These are phyloP conservation scores for Synchiropus splendidus DNA, from an alignment of 2,113 vertebrate genomes.

Conservation along the genomic window DNA sequence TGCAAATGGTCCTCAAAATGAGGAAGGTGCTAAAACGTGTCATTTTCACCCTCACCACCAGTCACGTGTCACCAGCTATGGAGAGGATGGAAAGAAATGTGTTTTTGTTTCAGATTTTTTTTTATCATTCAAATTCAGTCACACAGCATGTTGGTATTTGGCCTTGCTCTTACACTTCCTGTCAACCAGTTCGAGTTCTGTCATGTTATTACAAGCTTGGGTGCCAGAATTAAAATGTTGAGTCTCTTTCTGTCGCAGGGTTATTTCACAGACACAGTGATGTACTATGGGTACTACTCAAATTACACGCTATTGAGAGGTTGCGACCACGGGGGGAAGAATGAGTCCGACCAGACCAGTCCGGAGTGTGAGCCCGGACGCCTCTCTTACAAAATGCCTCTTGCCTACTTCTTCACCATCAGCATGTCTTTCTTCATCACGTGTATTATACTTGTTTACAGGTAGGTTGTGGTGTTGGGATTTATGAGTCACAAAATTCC, in stretches of 20 bases:
- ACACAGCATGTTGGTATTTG: no score
- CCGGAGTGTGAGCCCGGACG: background rate
- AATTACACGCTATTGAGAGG: constrained; percentile 63
- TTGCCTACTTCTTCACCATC: constrained; percentile 81
- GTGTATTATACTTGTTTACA: constrained; percentile 82
- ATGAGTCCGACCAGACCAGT: fast-evolving
- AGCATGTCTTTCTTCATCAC: constrained; percentile 75
- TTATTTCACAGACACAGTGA: constrained; percentile 71
- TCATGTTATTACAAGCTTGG: background rate
- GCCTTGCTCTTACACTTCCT: no score
- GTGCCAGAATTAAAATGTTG: background rate
- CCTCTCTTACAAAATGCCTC: constrained; percentile 75
- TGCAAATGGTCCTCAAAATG: no score
- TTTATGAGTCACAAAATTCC: background rate
- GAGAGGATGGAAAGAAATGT: no score
- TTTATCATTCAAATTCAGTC: no score
- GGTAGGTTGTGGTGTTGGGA: constrained; percentile 61
- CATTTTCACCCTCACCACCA: no score
- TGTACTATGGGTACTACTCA: constrained; percentile 89
- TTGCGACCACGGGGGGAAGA: constrained; percentile 3
- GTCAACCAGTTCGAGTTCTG: no score
- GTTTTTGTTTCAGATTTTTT: no score
- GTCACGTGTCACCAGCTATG: no score
- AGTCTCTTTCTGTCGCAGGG: constrained; percentile 64
- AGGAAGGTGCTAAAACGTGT: no score